Evolutionary conservation across 2,888 invertebrate genomes (phyloP).

Genomic region (Idaea aversata): DNA sequence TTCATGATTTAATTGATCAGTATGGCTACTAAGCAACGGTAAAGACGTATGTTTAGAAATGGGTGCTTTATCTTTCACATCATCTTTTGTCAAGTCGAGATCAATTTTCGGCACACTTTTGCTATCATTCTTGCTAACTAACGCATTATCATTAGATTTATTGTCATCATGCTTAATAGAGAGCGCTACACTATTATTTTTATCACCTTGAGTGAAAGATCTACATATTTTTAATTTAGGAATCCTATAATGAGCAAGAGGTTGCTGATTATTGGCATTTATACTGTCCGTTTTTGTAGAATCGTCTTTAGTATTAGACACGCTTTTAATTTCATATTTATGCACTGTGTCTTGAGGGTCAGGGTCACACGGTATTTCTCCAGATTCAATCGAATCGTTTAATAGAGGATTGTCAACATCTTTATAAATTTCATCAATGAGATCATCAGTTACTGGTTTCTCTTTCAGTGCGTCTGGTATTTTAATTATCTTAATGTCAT

Average conservation of each 20-base stretch:
- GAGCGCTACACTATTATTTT: slow-evolving; percentile 10
- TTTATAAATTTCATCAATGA: slow-evolving; percentile 42
- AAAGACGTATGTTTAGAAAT: background rate
- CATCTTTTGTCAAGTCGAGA: background rate
- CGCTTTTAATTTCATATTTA: slow-evolving; percentile 7
- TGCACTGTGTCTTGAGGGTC: slow-evolving; percentile 19
- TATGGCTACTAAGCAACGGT: slow-evolving; percentile 1
- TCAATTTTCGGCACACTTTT: background rate
- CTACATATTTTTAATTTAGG: slow-evolving; percentile 32
- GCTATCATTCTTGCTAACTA: background rate
- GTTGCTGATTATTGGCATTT: slow-evolving; percentile 11
- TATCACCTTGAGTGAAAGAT: slow-evolving; percentile 9
- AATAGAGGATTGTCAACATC: slow-evolving; percentile 42
- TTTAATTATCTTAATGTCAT: slow-evolving; percentile 39
- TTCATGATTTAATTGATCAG: background rate
- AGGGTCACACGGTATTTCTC: slow-evolving; percentile 35
- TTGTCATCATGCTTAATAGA: slow-evolving; percentile 11
- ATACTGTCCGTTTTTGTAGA: slow-evolving; percentile 14
- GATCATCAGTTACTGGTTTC: slow-evolving; percentile 24
- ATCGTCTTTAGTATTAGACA: slow-evolving; percentile 5
- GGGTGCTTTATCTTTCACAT: background rate
- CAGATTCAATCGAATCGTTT: slow-evolving; percentile 45
- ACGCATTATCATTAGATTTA: slow-evolving; percentile 6
- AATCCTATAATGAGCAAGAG: slow-evolving; percentile 32
- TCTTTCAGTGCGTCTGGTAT: slow-evolving; percentile 47